Percentiles rank a stretch among this genome's conserved stretches.
phyloP scores from a whole-genome alignment of 2,888 invertebrate species.

The Ptilodon capucinus region DNA sequence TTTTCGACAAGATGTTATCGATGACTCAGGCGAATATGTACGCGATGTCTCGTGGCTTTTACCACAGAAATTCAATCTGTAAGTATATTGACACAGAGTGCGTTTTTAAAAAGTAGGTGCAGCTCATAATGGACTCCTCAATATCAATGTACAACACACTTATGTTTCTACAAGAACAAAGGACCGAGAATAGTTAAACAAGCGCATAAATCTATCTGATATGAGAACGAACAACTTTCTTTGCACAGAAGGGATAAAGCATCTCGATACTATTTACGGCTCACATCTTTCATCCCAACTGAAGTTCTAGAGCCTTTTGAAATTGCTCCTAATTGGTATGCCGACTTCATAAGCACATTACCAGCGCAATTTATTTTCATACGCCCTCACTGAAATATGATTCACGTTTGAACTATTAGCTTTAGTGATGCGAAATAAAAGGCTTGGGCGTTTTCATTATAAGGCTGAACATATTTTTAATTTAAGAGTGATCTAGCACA shows the following conservation, averaged over 20 bases:
- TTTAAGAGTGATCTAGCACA: not conserved
- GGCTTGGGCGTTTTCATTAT: too few relatives aligned
- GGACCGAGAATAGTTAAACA: conserved; percentile 6
- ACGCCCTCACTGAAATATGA: conserved; percentile 39
- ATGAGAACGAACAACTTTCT: conserved; percentile 16
- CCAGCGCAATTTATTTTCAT: conserved; percentile 39
- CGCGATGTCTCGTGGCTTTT: too few relatives aligned
- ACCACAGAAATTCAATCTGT: too few relatives aligned
- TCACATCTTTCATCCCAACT: conserved; percentile 20
- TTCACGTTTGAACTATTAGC: conserved; percentile 34
- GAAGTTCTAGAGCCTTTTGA: conserved; percentile 31
- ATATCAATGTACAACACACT: not conserved
- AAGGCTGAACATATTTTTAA: too few relatives aligned
- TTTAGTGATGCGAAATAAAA: conserved; percentile 10
- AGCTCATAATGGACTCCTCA: not conserved
- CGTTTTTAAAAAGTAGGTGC: too few relatives aligned
- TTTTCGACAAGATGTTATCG: too few relatives aligned
- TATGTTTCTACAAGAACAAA: not conserved
- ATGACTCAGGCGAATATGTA: too few relatives aligned
- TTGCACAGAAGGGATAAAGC: conserved; percentile 11
- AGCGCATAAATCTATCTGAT: conserved; percentile 10
- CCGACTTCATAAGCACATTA: conserved; percentile 21
- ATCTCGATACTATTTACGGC: conserved; percentile 14
- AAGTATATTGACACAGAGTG: too few relatives aligned
- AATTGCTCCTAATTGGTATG: conserved; percentile 44